Conservation (phyloP, 2,113 vertebrate genomes). For the Microcebus tavaratra region DNA sequence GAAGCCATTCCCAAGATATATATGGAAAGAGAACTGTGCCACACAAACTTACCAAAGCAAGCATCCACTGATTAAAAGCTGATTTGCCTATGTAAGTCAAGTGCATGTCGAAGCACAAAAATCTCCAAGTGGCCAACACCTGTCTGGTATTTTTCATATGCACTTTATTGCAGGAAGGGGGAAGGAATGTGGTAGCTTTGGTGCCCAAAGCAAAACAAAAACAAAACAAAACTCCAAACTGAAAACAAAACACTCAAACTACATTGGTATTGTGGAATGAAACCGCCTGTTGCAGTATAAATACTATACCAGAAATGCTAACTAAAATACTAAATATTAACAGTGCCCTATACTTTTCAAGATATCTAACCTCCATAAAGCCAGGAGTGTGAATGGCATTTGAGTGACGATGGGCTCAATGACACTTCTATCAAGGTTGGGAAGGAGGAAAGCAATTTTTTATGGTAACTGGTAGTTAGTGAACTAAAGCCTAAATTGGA, state of each 20-base stretch:
- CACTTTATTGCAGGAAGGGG: background rate
- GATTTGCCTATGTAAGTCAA: background rate
- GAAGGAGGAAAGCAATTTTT: conserved; percentile 66
- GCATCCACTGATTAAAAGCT: background rate
- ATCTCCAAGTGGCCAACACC: background rate
- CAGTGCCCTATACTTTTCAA: background rate
- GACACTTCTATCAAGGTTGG: background rate
- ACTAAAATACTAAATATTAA: conserved; percentile 16
- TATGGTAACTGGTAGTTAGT: conserved; percentile 76
- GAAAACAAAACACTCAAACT: background rate
- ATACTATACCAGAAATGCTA: background rate
- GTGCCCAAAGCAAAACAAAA: background rate
- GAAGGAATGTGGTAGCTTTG: background rate
- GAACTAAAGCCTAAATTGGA: conserved; percentile 69
- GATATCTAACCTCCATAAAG: background rate
- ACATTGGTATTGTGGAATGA: background rate
- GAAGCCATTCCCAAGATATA: background rate
- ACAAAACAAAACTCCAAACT: background rate
- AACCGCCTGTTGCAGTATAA: background rate
- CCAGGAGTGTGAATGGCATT: background rate
- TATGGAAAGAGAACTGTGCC: background rate
- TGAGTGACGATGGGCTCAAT: background rate
- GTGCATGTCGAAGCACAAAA: background rate
- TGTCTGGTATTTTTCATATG: background rate
- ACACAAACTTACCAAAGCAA: background rate